Conservation (phyloP, 2,888 invertebrate species). For the Loripinus fragilis region DNA sequence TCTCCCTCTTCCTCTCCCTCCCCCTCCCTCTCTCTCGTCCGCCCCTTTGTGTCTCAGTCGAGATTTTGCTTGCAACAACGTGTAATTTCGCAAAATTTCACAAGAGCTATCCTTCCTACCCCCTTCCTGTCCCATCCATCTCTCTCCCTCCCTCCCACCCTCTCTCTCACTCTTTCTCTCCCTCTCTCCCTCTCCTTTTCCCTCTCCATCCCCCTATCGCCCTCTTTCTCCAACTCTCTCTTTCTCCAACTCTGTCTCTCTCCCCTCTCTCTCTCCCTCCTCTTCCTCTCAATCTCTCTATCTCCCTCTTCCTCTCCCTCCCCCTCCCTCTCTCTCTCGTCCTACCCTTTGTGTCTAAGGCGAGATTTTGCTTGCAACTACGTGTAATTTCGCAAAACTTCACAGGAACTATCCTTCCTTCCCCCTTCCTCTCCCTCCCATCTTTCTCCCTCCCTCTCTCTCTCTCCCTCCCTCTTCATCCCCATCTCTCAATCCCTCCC, state of each 20-base stretch:
- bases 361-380: too few species aligned
- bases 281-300: too few species aligned
- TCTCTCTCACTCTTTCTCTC: too few species aligned
- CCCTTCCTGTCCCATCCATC: not conserved
- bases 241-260: too few species aligned
- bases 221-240: not conserved
- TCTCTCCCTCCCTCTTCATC: not conserved
- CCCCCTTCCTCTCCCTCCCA: too few species aligned
- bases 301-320: not conserved
- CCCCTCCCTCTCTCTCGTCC: not conserved
- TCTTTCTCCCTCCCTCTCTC: not conserved
- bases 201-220: not conserved
- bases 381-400: not conserved
- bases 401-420: not conserved
- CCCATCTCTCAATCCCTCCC: not conserved
- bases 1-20: not conserved
- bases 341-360: too few species aligned
- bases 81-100: not conserved
- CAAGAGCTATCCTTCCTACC: not conserved
- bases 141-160: too few species aligned
- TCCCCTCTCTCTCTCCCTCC: not conserved
- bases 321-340: not conserved
- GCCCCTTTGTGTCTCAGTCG: not conserved
- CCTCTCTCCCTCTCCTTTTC: too few species aligned
- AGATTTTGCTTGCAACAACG: not conserved